Evolutionary conservation across 2,797 vertebrate species (phyloP).

Genomic region (Acrossocheilus fasciatus): DNA sequence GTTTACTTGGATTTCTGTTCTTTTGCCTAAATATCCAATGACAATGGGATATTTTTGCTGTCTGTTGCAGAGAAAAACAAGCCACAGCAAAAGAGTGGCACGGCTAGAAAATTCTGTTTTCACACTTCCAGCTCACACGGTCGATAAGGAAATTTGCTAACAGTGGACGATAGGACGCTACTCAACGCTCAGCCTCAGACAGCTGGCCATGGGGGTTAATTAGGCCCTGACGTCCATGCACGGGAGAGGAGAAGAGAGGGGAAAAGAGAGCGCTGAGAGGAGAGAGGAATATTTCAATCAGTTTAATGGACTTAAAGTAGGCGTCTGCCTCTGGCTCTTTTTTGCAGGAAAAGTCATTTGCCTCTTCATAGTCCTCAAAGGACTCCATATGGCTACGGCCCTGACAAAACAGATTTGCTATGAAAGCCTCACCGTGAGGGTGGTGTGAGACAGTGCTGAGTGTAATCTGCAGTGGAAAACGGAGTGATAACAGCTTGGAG

Average conservation of each 20-base stretch:
- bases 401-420: conserved; percentile 53
- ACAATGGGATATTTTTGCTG: conserved; percentile 1
- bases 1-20: conserved; percentile 23
- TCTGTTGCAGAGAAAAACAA: conserved; percentile 28
- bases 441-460: conserved; percentile 45
- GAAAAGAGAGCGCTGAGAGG: conserved; percentile 51
- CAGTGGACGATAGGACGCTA: conserved; percentile 51
- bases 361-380: conserved; percentile 63
- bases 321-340: conserved; percentile 56
- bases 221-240: conserved; percentile 60
- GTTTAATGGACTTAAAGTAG: conserved; percentile 64
- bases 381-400: conserved; percentile 48
- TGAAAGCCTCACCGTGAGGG: conserved; percentile 41
- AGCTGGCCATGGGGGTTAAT: conserved; percentile 67
- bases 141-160: conserved; percentile 60
- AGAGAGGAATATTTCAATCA: conserved; percentile 63
- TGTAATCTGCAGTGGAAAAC: conserved; percentile 49
- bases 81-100: neutral
- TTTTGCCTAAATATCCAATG: conserved; percentile 9
- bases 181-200: conserved; percentile 38
- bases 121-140: conserved; percentile 26
- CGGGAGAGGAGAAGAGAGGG: conserved; percentile 46
- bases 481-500: conserved; percentile 42
- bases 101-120: conserved; percentile 1
- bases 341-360: conserved; percentile 58